Percentiles rank a stretch among this genome's conserved stretches.
phyloP scores from a whole-genome alignment of 2,113 vertebrate genomes.

The Proterorhinus semilunaris region DNA sequence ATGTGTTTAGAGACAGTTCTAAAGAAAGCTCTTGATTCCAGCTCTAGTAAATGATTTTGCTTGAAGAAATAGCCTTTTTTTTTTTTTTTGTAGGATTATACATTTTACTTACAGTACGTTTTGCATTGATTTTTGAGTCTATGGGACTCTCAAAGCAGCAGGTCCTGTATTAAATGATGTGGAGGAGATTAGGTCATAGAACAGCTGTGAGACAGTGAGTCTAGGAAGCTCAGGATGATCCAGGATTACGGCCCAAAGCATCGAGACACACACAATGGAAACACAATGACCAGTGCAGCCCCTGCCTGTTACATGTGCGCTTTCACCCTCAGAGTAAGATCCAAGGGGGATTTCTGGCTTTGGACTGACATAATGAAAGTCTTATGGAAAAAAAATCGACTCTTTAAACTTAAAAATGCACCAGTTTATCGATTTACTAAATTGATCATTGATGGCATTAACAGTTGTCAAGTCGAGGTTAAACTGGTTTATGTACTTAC shows the following conservation, averaged over 20 bases:
- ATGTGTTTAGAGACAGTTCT: too few species aligned
- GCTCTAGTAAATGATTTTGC: too few species aligned
- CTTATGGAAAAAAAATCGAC: conserved; percentile 19
- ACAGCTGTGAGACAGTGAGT: conserved; percentile 78
- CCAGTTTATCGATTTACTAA: too few species aligned
- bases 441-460: too few species aligned
- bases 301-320: conserved; percentile 9
- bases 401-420: too few species aligned
- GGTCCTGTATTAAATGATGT: conserved; percentile 19
- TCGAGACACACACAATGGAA: conserved; percentile 24
- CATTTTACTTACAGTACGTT: neutral
- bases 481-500: too few species aligned
- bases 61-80: too few species aligned
- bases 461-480: too few species aligned
- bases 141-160: conserved; percentile 9
- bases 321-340: neutral
- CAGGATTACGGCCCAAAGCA: conserved; percentile 74
- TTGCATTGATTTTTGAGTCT: conserved; percentile 11
- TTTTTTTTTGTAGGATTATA: too few species aligned
- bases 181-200: conserved; percentile 58
- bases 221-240: conserved; percentile 77
- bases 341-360: conserved; percentile 17
- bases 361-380: conserved; percentile 38
- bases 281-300: conserved; percentile 15
- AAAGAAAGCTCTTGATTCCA: too few species aligned